Evolutionary conservation across 2,888 invertebrate species (phyloP), one percentile per base, ranked within the genome.

Genomic region (Diabrotica balteata): DNA sequence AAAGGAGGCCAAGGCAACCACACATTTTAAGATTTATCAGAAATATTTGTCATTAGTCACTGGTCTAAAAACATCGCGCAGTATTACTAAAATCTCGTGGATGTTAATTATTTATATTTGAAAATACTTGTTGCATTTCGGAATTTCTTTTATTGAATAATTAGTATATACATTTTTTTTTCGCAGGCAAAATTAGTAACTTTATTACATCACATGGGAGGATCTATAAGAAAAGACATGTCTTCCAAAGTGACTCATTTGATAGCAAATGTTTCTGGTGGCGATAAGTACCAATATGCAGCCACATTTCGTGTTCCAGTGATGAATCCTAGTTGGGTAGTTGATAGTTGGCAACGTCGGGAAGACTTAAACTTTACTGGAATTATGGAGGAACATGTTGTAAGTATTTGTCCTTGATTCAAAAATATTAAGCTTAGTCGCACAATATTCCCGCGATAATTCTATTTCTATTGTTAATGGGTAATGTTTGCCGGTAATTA

Each of bases 151-250:
- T 32, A 32, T 32, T 32, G 32, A 4, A 4, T 32, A 32, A 32
- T 32, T 32, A 4, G 4, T 4, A 32, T 32, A 32, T 32, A 32
- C 32, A 32, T 32, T 32, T 32, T 32, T 32, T 32, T 17, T 17
- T 17, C 17, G 17, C 85, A 96, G 96, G 92, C 91, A 79, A 90
- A 90, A 83, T 87, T 97, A 83, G 93, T 96, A 77, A 92, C 92
- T 77, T 87, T 96, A 83, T 93, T 97, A 77, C 97, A 97, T 87
- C 93, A 93, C 83, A 97, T 98, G 97, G 97, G 97, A 77, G 98
- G 97, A 59, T 95, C 95, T 78, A 94, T 97, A 80, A 90, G 96
- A 73, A 94, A 93, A 85, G 96, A 97, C 81, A 92, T 95, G 89
- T 90, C 91, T 71, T 89, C 90, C 67, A 93, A 92, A 82, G 93